Base-by-base conservation (phyloP, 2,888 invertebrate species). In the Anticlea derivata region DNA sequence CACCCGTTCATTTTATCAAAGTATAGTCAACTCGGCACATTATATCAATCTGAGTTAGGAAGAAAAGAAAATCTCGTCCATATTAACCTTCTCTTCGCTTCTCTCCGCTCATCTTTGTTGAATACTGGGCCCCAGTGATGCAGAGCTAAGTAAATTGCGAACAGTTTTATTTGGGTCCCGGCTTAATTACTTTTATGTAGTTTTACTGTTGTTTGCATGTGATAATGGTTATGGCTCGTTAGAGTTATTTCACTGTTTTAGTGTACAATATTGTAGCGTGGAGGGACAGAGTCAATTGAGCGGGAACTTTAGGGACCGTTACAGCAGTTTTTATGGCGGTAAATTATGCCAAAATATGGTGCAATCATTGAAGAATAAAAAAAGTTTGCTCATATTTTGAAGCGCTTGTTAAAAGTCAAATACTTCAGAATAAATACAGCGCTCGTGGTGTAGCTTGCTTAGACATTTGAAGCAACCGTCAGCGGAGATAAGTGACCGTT, bases 131-230 rank as follows among this genome's bases (percentile, higher is more conserved):
- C 8, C 20, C 26, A 20, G 29, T 39, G 29, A 39, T 38, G 17
- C 38, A 17, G 29, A 10, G 12, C 20, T 33, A 5, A 33, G 44
- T 53, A 27, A 41, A 50, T 46, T 20, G 41, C 33, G 20, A 44
- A 35, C 39, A 50, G 33, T 55, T 50, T 55, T 51, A 40, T 51
- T 51, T 8, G 54, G 45, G 54, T 50, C 13, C 43, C 37, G 13
- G 34, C 8, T 40, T 50, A 55, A 50, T 50, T 50, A 50, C 54
- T 46, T 48, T 53, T 45, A 49, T 49, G 53, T 53, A 44, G 53
- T 53, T 53, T 48, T 48, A 45, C 48, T 53, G 34, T 30, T 47
- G 53, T 53, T 53, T 49, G 39, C 34, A 44, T 40, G 46, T 39
- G 54, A 46, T 49, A 54, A 55, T 55, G 46, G 38, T 50, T 34